A percentile compares a stretch with the other conserved stretches of the same genome.
phyloP scores from a whole-genome alignment of 2,797 vertebrate species.

The Nannoperca australis region DNA sequence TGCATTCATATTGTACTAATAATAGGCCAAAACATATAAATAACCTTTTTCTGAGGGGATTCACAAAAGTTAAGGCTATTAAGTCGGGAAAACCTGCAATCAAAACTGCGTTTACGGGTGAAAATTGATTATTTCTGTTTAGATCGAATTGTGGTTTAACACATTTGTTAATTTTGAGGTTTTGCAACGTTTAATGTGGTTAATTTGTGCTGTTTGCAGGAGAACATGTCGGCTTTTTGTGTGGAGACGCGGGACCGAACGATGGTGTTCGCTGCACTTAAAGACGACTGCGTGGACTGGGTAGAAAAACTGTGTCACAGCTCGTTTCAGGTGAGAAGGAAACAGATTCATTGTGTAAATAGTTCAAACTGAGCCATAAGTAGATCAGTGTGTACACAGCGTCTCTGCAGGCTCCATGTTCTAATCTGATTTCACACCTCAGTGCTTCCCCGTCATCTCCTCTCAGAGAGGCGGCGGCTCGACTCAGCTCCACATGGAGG shows the following conservation, averaged over 20 bases:
- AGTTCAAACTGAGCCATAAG: too few species aligned
- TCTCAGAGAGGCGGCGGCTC: slow-evolving; percentile 50
- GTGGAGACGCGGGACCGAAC: slow-evolving; percentile 88
- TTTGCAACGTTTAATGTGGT: too few species aligned
- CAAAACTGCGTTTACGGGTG: too few species aligned
- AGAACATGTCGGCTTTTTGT: slow-evolving; percentile 90
- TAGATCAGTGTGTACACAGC: neutral
- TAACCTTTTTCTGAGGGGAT: too few species aligned
- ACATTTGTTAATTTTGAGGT: too few species aligned
- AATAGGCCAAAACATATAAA: too few species aligned
- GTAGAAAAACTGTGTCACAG: slow-evolving; percentile 88
- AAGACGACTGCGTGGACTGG: slow-evolving; percentile 88
- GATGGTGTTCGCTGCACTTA: slow-evolving; percentile 90
- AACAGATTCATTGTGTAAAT: too few species aligned
- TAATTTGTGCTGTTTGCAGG: slow-evolving; percentile 55
- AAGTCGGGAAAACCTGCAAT: too few species aligned
- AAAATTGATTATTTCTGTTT: too few species aligned
- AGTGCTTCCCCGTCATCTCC: neutral
- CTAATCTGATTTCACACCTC: neutral
- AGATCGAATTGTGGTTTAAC: too few species aligned
- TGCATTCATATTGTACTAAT: too few species aligned
- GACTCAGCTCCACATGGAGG: slow-evolving; percentile 86
- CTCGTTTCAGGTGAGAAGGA: slow-evolving; percentile 87
- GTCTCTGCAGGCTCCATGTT: neutral
- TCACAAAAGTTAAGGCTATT: too few species aligned